Evolutionary conservation across 2,888 invertebrate genomes (phyloP).

Genomic region (Drosophila neoperkinsi): DNA sequence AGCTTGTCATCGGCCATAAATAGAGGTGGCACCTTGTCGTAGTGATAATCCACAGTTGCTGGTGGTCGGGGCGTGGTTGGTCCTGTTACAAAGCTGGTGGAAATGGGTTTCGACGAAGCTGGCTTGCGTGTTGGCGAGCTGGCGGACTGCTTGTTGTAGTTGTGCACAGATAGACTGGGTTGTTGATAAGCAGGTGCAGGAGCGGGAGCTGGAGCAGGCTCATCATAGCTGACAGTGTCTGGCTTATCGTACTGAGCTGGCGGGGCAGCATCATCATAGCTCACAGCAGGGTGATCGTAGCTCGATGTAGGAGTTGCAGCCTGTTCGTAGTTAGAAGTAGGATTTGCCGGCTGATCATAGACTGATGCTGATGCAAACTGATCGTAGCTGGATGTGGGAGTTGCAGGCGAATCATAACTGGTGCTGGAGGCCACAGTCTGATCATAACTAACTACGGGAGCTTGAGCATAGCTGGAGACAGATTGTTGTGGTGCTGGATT

Average conservation of each 20-base stretch:
- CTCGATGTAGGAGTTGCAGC: conserved; percentile 27
- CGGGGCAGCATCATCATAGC: conserved; percentile 1
- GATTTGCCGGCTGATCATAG: conserved; percentile 40
- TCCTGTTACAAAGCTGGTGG: conserved; percentile 86
- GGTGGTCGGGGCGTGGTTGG: conserved; percentile 87
- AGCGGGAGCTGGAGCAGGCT: conserved; percentile 13
- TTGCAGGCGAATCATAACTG: conserved; percentile 33
- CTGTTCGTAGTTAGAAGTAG: conserved; percentile 31
- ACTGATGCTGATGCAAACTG: conserved; percentile 40
- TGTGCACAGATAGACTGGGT: conserved; percentile 40
- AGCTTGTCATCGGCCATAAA: conserved; percentile 82
- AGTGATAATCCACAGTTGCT: conserved; percentile 74
- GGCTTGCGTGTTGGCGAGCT: conserved; percentile 70
- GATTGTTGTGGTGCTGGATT: conserved; percentile 39
- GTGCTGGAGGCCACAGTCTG: conserved; percentile 34
- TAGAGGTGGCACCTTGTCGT: conserved; percentile 73
- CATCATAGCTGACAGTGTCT: conserved; percentile 13
- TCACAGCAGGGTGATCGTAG: conserved; percentile 12
- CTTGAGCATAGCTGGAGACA: conserved; percentile 16
- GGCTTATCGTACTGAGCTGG: conserved; percentile 2
- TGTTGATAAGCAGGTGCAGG: conserved; percentile 30
- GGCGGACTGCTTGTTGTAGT: conserved; percentile 55
- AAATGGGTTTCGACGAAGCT: conserved; percentile 81
- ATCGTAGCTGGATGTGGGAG: conserved; percentile 50
- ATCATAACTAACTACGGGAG: conserved; percentile 33